A percentile compares a stretch with the other conserved stretches of the same genome.
These are phyloP conservation scores for Andricus grossulariae DNA, from an alignment of 1,140 invertebrate genomes.

Conservation along the genomic window DNA sequence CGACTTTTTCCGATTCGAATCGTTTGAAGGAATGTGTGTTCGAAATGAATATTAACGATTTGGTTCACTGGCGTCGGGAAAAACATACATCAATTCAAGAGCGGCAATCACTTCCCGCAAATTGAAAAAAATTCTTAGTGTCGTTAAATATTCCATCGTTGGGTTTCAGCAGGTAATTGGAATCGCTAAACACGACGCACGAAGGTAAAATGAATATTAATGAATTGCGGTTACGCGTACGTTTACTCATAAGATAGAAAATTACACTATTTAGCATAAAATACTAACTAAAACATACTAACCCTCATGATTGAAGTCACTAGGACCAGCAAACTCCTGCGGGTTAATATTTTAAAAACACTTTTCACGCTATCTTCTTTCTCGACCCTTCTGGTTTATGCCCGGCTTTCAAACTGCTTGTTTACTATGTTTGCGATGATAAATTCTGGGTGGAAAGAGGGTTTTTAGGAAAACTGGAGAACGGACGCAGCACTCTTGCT, in stretches of 20 bases:
- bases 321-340: not conserved
- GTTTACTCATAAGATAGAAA: conserved; percentile 14
- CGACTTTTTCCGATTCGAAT: conserved; percentile 7
- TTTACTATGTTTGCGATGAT: conserved; percentile 6
- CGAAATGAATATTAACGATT: conserved; percentile 26
- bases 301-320: conserved; percentile 6
- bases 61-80: not conserved
- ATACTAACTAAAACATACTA: not conserved
- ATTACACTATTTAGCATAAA: not conserved
- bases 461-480: conserved; percentile 3
- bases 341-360: conserved; percentile 14
- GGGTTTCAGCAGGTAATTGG: not conserved
- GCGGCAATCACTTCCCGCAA: not conserved
- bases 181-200: not conserved
- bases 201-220: conserved; percentile 5
- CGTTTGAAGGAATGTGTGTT: conserved; percentile 8
- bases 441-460: not conserved
- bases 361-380: not conserved
- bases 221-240: not conserved
- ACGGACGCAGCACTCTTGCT: not conserved
- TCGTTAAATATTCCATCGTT: conserved; percentile 11
- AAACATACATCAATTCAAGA: conserved; percentile 22
- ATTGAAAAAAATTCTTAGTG: conserved; percentile 4
- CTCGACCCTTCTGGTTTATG: not conserved
- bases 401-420: conserved; percentile 3